Conservation (phyloP, 2,113 vertebrate genomes). For the Xiphophorus couchianus region DNA sequence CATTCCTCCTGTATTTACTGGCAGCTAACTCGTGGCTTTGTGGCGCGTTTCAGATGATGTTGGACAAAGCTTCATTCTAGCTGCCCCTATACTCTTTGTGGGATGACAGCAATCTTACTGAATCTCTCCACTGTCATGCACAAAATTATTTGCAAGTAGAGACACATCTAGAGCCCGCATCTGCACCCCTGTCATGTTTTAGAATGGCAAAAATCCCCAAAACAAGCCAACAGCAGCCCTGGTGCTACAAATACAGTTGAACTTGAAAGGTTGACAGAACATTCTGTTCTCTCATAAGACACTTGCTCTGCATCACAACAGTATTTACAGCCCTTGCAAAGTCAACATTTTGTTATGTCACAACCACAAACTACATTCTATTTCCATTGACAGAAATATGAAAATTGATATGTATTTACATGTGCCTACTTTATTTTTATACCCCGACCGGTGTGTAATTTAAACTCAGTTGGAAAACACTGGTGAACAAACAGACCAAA, state of each 20-base stretch:
- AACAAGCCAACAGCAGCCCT: neutral
- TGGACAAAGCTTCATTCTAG: neutral
- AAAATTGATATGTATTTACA: too few relatives aligned
- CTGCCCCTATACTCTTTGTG: neutral
- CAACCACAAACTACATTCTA: too few relatives aligned
- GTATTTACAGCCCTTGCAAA: too few relatives aligned
- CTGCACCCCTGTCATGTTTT: conserved; percentile 24
- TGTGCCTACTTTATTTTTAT: too few relatives aligned
- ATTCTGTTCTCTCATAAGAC: neutral
- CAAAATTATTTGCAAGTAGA: conserved; percentile 39
- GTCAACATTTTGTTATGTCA: neutral
- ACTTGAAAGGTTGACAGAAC: neutral
- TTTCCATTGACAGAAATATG: too few relatives aligned
- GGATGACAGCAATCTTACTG: conserved; percentile 6
- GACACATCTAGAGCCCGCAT: conserved; percentile 47
- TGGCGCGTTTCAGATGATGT: neutral
- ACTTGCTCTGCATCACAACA: too few relatives aligned
- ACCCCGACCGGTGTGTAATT: too few relatives aligned
- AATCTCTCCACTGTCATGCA: conserved; percentile 18
- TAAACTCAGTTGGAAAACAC: too few relatives aligned
- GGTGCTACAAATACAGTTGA: neutral
- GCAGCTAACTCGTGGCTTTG: neutral
- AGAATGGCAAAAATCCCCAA: conserved; percentile 36
- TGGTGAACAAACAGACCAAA: neutral
- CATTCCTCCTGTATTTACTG: neutral